Evolutionary conservation across 2,888 invertebrate species (phyloP), one percentile per base, ranked within the genome.

Genomic region (Ennomos quercinarius): DNA sequence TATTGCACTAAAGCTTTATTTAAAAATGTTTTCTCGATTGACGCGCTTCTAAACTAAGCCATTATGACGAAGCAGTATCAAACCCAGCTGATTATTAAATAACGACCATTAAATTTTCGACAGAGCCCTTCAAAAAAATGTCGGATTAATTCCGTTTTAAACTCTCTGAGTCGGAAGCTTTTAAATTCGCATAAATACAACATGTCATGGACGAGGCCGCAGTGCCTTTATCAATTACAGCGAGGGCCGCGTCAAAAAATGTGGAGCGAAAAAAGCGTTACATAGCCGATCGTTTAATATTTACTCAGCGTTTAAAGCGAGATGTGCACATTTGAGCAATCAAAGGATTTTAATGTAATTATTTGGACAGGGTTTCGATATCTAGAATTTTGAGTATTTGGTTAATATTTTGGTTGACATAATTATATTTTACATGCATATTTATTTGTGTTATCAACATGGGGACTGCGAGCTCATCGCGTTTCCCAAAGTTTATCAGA

Each of bases 131-230:
- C 79, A 75, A 70, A 78, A 83, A 86, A 85, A 82, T 76, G 80
- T 71, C 66, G 78, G 76, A 87, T 89, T 88, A 89, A 89, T 90
- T 86, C 80, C 72, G 82, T 84, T 88, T 88, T 84, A 81, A 87
- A 81, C 83, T 83, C 74, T 73, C 74, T 78, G 82, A 82, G 79
- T 83, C 82, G 83, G 82, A 83, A 84, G 86, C 89, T 87, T 89
- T 91, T 90, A 89, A 90, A 90, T 83, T 81, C 85, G 80, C 84
- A 87, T 91, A 89, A 89, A 91, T 90, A 88, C 83, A 85, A 82
- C 87, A 90, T 87, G 89, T 87, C 86, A 85, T 77, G 86, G 81
- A 70, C 68, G 76, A 75, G 72, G 52, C 61, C 74, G 78, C 73
- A 71, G 79, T 80, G 84, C 90, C 88, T 89, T 89, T 88, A 90